Evolutionary conservation across 2,113 vertebrate species (phyloP), one percentile per base, ranked within the genome.

Genomic region (Eulacestoma nigropectus): DNA sequence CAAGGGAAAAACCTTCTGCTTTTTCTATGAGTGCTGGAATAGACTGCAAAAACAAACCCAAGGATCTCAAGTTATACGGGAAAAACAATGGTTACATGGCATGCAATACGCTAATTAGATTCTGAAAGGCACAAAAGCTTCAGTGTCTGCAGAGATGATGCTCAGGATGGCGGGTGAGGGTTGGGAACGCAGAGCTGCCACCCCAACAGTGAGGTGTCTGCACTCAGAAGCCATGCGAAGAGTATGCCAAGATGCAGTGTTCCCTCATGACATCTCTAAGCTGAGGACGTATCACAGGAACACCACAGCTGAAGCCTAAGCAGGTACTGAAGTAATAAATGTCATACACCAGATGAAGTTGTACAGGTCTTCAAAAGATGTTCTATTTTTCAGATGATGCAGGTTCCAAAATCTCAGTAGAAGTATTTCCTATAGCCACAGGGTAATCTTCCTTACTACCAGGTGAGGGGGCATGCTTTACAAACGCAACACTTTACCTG

Each of bases 1-100:
- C 97, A 91, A 98, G 97, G 23, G 98, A 97, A 91, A 99, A 98
- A 41, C 98, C 98, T 67, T 99, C 97, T 10, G 98, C 98, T 93
- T 97, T 98, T 95, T 98, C 98, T 97, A 98, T 97, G 56, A 99
- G 97, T 1, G 72, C 90, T 69, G 98, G 97, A 70, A 99, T 96
- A 15, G 98, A 97, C 99, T 99, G 95, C 21, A 89, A 96, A 95
- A 95, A 68, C 55, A 96, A 91, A 86, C 30, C 44, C 59, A 47
- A 64, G 49, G 16, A 75, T 63, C 84, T 80, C 76, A 88, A 42
- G 73, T 96, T 95, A 96, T 37, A 44, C 1, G 22, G 69, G 60
- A 79, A 90, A 87, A 82, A 19, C 11, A 83, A 49, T 4, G 32
- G 49, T n/a, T 53, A 37, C 35, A 80, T 46, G 10, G 56, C 80